Percentiles rank a stretch among this genome's conserved stretches.
phyloP scores from a whole-genome alignment of 2,888 invertebrate genomes.

The Malacosoma neustria region DNA sequence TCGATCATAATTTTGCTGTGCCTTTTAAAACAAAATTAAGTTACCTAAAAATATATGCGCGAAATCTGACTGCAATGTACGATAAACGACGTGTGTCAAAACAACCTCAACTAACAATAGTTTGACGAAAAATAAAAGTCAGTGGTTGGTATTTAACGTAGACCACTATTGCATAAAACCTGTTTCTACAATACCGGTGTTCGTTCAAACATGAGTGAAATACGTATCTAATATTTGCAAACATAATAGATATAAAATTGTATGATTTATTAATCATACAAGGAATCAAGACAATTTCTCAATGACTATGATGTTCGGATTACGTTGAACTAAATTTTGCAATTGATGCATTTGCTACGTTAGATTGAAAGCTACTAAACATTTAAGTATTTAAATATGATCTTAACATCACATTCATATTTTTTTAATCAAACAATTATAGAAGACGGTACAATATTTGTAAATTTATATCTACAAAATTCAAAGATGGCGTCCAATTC shows the following conservation, averaged over 20 bases:
- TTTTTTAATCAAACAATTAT: neutral
- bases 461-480: constrained; percentile 54
- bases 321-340: too few species aligned
- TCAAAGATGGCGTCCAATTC: constrained; percentile 64
- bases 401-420: too few species aligned
- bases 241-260: neutral
- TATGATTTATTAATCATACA: too few species aligned
- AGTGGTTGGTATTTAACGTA: constrained; percentile 35
- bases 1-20: constrained; percentile 23
- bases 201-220: constrained; percentile 2
- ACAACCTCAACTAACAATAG: constrained; percentile 6
- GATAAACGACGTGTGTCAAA: too few species aligned
- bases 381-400: too few species aligned
- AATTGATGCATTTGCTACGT: too few species aligned
- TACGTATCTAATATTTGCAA: neutral
- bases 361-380: too few species aligned
- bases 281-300: too few species aligned
- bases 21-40: neutral
- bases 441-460: constrained; percentile 17
- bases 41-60: too few species aligned
- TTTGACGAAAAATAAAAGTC: constrained; percentile 21
- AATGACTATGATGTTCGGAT: too few species aligned
- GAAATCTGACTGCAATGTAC: too few species aligned
- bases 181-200: constrained; percentile 18
- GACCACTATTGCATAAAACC: constrained; percentile 26